Base-by-base conservation (phyloP, 2,797 vertebrate genomes). In the Chrosomus eos region DNA sequence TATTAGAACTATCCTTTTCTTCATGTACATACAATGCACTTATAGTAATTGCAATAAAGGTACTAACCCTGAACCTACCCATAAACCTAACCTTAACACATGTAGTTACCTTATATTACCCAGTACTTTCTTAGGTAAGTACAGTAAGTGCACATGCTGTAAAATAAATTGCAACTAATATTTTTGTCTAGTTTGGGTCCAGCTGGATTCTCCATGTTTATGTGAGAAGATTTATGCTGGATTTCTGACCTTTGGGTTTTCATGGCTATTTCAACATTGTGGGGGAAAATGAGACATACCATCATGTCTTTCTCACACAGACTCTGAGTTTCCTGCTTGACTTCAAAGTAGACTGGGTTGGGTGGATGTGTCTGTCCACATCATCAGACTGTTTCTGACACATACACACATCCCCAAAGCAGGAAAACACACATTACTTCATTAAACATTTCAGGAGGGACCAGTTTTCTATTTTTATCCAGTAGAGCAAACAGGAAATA, bases 401-500 rank as follows among this genome's bases (percentile, higher is more conserved):
- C 28, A 38, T 9, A 9, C 21, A 76, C 31, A n/a, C 6, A 67
- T 66, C 40, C 13, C 40, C 7, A 18, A 67, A 51, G 38, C n/a
- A 53, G 31, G 55, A 75, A 67, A 75, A 66, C 58, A 64, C 26
- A 9, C 23, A 82, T 64, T 51, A 40, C 19, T 26, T 5, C 5
- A 51, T 21, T 40, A 28, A 67, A 40, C 11, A 5, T 58, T 76
- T 21, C 0, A 64, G 1, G 7, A 10, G 4, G 55, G 16, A 60
- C 5, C 0, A 5, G 1, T 43, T 28, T 74, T 53, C 45, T 83
- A 70, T 83, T 70, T 60, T 78, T 70, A 18, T 33, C 31, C 38
- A 26, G 64, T 11, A 21, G 3, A 33, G 43, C 28, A 71, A 78
- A 71, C 82, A 78, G 82, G 82, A 84, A 71, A 45, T 48, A 70